Percentiles rank a stretch among this genome's conserved stretches.
Conservation (phyloP, 1,140 invertebrate genomes). For the Octopus sinensis region DNA sequence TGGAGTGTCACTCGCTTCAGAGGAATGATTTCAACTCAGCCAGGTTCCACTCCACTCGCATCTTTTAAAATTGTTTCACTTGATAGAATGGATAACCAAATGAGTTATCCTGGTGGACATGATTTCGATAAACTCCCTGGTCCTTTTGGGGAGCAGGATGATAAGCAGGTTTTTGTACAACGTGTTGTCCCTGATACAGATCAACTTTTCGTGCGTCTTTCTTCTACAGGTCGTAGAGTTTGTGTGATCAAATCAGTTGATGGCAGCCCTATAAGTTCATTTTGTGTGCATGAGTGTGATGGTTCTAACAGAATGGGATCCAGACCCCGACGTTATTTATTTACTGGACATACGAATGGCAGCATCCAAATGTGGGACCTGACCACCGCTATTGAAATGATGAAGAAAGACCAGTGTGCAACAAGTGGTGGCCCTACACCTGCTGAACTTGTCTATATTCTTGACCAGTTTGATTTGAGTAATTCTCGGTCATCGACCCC, state of each 20-base stretch:
- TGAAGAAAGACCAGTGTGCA: slow-evolving; percentile 35
- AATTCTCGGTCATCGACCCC: slow-evolving; percentile 65
- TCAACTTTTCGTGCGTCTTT: slow-evolving; percentile 86
- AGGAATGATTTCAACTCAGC: slow-evolving; percentile 93
- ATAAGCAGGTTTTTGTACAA: slow-evolving; percentile 96
- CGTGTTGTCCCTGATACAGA: slow-evolving; percentile 95
- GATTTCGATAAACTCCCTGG: slow-evolving; percentile 68
- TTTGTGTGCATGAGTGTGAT: slow-evolving; percentile 96
- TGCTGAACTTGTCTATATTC: slow-evolving; percentile 80
- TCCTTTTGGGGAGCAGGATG: slow-evolving; percentile 95
- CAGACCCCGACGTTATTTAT: slow-evolving; percentile 82
- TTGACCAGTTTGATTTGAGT: slow-evolving; percentile 87
- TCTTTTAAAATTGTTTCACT: slow-evolving; percentile 92
- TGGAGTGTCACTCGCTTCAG: slow-evolving; percentile 95
- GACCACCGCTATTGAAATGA: slow-evolving; percentile 85
- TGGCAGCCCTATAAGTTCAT: slow-evolving; percentile 88
- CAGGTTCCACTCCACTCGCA: slow-evolving; percentile 91
- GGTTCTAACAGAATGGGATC: slow-evolving; percentile 86
- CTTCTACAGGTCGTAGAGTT: slow-evolving; percentile 94
- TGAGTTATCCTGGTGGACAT: slow-evolving; percentile 74
- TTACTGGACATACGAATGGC: slow-evolving; percentile 92
- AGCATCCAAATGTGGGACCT: slow-evolving; percentile 98
- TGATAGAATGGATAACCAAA: slow-evolving; percentile 78
- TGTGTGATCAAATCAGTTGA: slow-evolving; percentile 93
- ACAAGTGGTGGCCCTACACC: slow-evolving; percentile 77